phyloP scores from a whole-genome alignment of 2,797 vertebrate species.

The Smutsia gigantea region DNA sequence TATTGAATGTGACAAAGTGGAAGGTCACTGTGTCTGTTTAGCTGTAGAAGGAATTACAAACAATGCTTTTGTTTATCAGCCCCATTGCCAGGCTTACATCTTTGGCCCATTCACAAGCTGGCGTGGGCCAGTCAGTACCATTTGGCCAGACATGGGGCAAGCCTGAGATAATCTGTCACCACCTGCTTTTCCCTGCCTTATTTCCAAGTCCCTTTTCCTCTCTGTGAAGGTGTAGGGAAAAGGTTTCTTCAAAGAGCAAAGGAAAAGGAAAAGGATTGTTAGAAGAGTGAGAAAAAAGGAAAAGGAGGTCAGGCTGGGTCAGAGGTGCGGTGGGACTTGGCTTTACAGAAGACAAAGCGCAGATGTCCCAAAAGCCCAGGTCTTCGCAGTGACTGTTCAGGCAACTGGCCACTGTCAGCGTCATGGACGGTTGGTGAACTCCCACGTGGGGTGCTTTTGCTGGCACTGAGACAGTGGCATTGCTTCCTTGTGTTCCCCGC shows the following conservation, averaged over 20 bases:
- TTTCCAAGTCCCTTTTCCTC: background rate
- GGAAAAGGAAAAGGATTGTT: background rate
- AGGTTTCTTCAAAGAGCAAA: background rate
- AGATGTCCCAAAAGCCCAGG: background rate
- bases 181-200: background rate
- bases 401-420: fast-evolving
- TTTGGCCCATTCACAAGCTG: background rate
- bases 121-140: fast-evolving
- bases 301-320: background rate
- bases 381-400: background rate
- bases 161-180: background rate
- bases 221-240: background rate
- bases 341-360: fast-evolving
- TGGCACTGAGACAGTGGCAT: background rate
- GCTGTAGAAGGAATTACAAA: background rate
- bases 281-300: background rate
- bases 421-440: background rate
- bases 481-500: background rate
- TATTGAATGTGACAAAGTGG: background rate
- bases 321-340: fast-evolving
- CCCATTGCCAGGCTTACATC: background rate
- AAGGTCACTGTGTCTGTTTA: background rate
- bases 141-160: background rate
- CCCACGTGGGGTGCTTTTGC: fast-evolving
- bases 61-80: background rate